Evolutionary conservation across 2,797 vertebrate species (phyloP), one percentile per base, ranked within the genome.

Genomic region (Muraenolepis orangiensis): DNA sequence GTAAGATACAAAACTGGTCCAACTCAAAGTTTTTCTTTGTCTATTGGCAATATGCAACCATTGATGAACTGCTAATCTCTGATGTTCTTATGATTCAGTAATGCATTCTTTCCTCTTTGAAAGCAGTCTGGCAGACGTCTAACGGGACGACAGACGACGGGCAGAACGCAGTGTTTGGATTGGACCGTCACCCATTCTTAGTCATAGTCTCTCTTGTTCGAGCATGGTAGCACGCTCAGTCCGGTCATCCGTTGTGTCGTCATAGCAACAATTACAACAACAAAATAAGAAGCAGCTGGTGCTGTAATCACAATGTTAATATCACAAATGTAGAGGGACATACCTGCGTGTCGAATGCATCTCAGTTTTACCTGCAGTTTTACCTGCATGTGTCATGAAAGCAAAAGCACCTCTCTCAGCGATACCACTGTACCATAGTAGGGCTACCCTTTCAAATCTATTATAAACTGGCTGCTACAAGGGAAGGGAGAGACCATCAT

Each of bases 401-500:
- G 36, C 10, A 14, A 26, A 26, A 26, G 23, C 10, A 23, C 23
- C 57, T 64, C 57, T 26, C n/a, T n/a, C 2, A 57, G n/a, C 18
- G 16, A 51, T 51, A n/a, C 16, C 46, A 20, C 46, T 18, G 46
- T 51, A 7, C 18, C 18, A 20, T 18, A 16, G 18, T n/a, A n/a
- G 6, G 6, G 18, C 51, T 7, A 1, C 57, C 57, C 23, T 64
- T 57, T 57, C 2, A 64, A 38, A 11, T 64, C 57, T 23, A n/a
- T 26, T 64, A n/a, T 26, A 3, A 12, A 64, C 57, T 3, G 57
- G 11, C 23, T 2, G 57, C 73, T 66, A 46, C 68, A 78, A 68
- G 76, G 82, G 85, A 84, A 86, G 81, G 81, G 80, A 84, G 82
- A 31, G 72, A 73, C 12, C 8, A 13, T 8, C 20, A 57, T 75